A percentile compares a stretch with the other conserved stretches of the same genome.
Conservation (phyloP, 1,140 invertebrate genomes). For the Eriosoma lanigerum region DNA sequence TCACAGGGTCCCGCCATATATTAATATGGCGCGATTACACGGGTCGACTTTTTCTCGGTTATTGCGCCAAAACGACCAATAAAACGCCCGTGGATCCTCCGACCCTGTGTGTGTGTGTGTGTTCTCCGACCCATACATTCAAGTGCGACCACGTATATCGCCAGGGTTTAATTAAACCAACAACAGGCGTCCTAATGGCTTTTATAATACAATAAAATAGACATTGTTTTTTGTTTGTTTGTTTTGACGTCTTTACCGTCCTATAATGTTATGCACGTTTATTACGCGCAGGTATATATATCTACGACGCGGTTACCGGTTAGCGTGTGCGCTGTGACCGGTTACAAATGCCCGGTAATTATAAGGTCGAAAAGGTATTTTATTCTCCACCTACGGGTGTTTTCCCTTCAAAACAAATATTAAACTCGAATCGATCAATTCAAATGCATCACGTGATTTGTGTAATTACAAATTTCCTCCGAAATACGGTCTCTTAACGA, state of each 20-base stretch:
- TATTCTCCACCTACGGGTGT: too few relatives aligned
- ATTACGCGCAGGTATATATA: neutral
- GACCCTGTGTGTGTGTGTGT: too few relatives aligned
- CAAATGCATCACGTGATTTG: constrained; percentile 4
- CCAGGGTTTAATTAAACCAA: constrained; percentile 45
- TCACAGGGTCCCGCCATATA: constrained; percentile 18
- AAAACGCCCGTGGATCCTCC: neutral
- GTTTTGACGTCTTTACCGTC: neutral
- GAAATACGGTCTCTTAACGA: constrained; percentile 20
- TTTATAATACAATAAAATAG: constrained; percentile 37
- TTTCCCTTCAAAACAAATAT: constrained; percentile 13
- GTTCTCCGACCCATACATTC: too few relatives aligned
- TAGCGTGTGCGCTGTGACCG: neutral
- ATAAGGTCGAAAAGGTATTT: constrained; percentile 16
- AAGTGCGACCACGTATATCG: neutral
- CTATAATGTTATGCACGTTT: too few relatives aligned
- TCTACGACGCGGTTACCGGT: too few relatives aligned
- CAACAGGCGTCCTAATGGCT: constrained; percentile 38
- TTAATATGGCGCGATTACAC: constrained; percentile 31
- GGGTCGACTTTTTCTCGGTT: constrained; percentile 2
- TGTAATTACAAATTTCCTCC: constrained; percentile 26
- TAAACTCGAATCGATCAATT: constrained; percentile 43
- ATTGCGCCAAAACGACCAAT: constrained; percentile 25
- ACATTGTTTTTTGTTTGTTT: constrained; percentile 31
- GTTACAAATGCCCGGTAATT: constrained; percentile 13